Evolutionary conservation across 1,140 invertebrate genomes (phyloP).

Genomic region (Lasioglossum albipes): DNA sequence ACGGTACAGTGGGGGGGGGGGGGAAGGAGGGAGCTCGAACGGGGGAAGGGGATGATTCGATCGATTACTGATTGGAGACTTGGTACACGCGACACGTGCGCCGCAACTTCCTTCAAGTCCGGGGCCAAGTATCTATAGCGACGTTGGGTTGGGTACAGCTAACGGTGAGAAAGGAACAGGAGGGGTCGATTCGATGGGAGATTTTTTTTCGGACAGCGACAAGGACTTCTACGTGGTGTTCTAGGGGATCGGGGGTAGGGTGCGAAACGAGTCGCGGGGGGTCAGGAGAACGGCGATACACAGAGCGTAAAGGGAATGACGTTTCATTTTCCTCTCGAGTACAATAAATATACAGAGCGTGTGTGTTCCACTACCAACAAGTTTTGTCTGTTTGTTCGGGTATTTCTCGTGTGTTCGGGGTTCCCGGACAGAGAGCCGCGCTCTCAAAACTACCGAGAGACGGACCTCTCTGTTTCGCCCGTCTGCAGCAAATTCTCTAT

Average conservation of each 20-base stretch:
- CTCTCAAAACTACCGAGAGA: conserved; percentile 36
- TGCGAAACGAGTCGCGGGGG: conserved; percentile 43
- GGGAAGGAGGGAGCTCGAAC: too few relatives aligned
- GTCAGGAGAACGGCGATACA: conserved; percentile 42
- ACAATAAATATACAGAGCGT: conserved; percentile 69
- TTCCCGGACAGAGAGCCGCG: conserved; percentile 23
- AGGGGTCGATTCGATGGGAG: background rate
- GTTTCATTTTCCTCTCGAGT: conserved; percentile 48
- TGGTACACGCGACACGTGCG: background rate
- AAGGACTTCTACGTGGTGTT: conserved; percentile 43
- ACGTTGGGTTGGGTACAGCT: background rate
- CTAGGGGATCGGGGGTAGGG: background rate
- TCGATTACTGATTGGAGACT: background rate
- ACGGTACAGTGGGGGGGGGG: too few relatives aligned
- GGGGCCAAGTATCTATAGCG: too few relatives aligned
- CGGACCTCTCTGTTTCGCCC: conserved; percentile 22
- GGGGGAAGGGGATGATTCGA: too few relatives aligned
- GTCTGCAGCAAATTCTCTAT: conserved; percentile 19
- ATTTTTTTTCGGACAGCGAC: conserved; percentile 23
- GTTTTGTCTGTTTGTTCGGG: conserved; percentile 9
- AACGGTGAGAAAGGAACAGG: conserved; percentile 1
- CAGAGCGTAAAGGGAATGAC: conserved; percentile 57
- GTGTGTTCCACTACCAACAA: conserved; percentile 37
- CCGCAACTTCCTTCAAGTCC: background rate
- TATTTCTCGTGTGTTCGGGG: background rate